Evolutionary conservation across 2,797 vertebrate species (phyloP), one percentile per base, ranked within the genome.

Genomic region (Rhinoraja longicauda): DNA sequence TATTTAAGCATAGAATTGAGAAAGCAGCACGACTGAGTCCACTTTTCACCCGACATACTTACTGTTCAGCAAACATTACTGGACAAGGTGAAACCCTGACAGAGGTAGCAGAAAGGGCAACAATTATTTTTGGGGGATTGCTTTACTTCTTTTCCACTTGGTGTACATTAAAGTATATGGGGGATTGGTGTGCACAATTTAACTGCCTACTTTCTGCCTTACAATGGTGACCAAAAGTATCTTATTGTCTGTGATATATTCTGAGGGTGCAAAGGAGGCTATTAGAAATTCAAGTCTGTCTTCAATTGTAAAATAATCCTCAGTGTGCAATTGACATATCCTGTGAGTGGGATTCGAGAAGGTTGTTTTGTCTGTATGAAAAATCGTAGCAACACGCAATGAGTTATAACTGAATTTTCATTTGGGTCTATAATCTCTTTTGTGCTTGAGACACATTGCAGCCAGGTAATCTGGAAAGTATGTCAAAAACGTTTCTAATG

Each of bases 321-420:
- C 7, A 59, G 53, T 24, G 81, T 84, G 4, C 24, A 84, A 7
- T 26, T 8, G 21, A 24, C 39, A 2, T 53, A 45, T 57, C 79
- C 39, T 45, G 12, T 17, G 26, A 15, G 57, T n/a, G 82, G 13
- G 21, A 4, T 29, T 62, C n/a, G 57, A 86, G 57, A 15, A n/a
- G 57, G 57, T 13, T 84, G 53, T n/a, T 86, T 62, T 86, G 57
- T 29, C 57, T 62, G 57, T 24, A 62, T 1, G 29, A 29, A 62
- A 4, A n/a, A n/a, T 86, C n/a, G 86, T 57, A 86, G 29, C 82
- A 86, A 62, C 62, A 62, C 29, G 59, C 13, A 59, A 86, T 17
- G 57, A n/a, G 1, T 86, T 59, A 86, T 62, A 84, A n/a, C 82
- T 29, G 82, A 86, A 62, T n/a, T 86, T 57, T 86, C 82, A 86